Evolutionary conservation across 2,113 vertebrate genomes (phyloP).

Genomic region (Lichenostomus cassidix): DNA sequence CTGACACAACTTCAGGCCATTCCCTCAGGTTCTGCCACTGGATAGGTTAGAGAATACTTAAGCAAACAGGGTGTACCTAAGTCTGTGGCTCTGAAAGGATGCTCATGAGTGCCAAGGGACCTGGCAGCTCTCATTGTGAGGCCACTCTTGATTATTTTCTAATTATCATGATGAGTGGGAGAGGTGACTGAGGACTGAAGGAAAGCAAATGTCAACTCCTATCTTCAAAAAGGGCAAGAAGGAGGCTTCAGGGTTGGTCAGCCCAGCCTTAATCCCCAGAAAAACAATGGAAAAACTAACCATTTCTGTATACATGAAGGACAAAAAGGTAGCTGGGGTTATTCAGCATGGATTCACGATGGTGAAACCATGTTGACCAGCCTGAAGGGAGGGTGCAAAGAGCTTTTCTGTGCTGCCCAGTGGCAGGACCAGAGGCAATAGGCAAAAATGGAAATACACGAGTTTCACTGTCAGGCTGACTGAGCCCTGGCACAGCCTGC

Average conservation of each 20-base stretch:
- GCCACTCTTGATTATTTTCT: not conserved
- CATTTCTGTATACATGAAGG: accelerated
- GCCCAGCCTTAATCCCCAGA: not conserved
- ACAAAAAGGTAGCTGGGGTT: not conserved
- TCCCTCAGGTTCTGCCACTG: not conserved
- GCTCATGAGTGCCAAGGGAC: not conserved
- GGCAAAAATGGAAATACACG: not conserved
- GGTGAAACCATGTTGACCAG: not conserved
- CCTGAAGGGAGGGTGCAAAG: not conserved
- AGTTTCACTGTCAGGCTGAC: not conserved
- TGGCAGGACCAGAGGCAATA: no score
- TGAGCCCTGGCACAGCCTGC: not conserved
- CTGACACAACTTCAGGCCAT: not conserved
- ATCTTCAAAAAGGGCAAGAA: not conserved
- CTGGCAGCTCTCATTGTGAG: not conserved
- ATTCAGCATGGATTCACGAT: not conserved
- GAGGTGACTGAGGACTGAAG: not conserved
- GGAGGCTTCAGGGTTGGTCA: not conserved
- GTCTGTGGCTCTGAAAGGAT: not conserved
- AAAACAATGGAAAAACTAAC: not conserved
- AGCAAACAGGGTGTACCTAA: accelerated
- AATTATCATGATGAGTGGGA: not conserved
- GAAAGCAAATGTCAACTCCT: not conserved
- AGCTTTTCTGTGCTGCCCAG: not conserved
- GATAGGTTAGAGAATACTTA: not conserved